Evolutionary conservation across 2,888 invertebrate genomes (phyloP), one percentile per base, ranked within the genome.

Genomic region (Cinara cedri): DNA sequence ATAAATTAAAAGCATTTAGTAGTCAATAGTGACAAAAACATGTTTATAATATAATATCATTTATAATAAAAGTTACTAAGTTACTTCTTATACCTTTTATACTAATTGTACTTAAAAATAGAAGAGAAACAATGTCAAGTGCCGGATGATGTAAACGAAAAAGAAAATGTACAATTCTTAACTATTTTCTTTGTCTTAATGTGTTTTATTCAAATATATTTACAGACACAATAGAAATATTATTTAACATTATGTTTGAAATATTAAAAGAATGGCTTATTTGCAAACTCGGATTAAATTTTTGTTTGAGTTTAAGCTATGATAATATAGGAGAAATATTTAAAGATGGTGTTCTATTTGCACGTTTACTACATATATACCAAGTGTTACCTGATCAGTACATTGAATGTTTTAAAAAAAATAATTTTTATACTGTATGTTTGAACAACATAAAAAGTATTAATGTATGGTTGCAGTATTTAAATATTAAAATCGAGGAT

Each of bases 261-360:
- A 21, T 74, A 34, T 51, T 74, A 51, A 13, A 51, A 19, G 11
- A 63, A 51, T 74, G 74, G 74, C 21, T 74, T 21, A 51, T 8
- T 1, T 14, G 13, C 26, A 63, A 42, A 51, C 74, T 74, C 16
- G 63, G 62, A 34, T 34, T 14, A 13, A 6, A 62, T 34, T 26
- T 34, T 16, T 63, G 51, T 63, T 19, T 19, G 19, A 34, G 51
- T 34, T n/a, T 74, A 21, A 63, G 63, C 19, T 19, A 51, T 21
- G 21, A n/a, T 19, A 74, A 74, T 42, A 10, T 63, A 16, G 74
- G 63, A 19, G 63, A 63, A 19, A 63, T 1, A 16, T 74, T 74
- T 19, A 74, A 74, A 74, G 51, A 74, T 34, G 74, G 74, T 34
- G 62, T 74, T 26, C 13, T 74, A 16, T 74, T 63, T 34, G 74